Evolutionary conservation across 2,888 invertebrate species (phyloP).

Genomic region (Eristalis arbustorum): DNA sequence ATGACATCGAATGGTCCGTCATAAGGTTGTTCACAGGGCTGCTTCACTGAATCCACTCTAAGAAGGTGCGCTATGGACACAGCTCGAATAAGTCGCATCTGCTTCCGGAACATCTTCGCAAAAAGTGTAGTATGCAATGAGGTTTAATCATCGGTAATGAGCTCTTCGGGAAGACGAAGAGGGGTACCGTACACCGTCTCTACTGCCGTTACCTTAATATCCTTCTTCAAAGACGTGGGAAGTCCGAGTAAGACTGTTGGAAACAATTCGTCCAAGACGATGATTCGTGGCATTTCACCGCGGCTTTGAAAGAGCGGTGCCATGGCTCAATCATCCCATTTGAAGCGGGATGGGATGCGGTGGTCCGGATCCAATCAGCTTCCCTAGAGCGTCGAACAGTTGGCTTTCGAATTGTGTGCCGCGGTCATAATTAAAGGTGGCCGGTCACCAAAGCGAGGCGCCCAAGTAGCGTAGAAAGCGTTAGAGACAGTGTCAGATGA

Average conservation of each 20-base stretch:
- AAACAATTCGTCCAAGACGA: conserved; percentile 73
- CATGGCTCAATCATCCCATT: conserved; percentile 22
- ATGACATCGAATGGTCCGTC: conserved; percentile 45
- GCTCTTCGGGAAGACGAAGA: too few species aligned
- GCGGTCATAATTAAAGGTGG: conserved; percentile 74
- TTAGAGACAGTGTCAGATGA: conserved; percentile 71
- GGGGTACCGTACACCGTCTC: too few species aligned
- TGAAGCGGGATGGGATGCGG: conserved; percentile 12
- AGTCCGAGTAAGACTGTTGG: conserved; percentile 76
- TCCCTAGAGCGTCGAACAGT: conserved; percentile 72
- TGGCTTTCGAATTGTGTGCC: conserved; percentile 75
- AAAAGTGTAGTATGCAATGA: conserved; percentile 22
- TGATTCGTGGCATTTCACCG: conserved; percentile 15
- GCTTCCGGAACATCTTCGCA: conserved; percentile 36
- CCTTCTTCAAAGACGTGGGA: conserved; percentile 68
- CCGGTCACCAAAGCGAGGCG: conserved; percentile 78
- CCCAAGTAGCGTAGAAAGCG: conserved; percentile 73
- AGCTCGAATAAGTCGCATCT: conserved; percentile 41
- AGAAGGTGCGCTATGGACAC: conserved; percentile 47
- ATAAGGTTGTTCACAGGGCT: conserved; percentile 54
- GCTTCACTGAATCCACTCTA: conserved; percentile 43
- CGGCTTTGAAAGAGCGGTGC: conserved; percentile 13
- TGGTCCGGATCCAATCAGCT: conserved; percentile 53
- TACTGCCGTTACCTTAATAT: conserved; percentile 2
- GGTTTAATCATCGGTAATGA: conserved; percentile 29